Evolutionary conservation across 2,113 vertebrate species (phyloP).

Genomic region (Tenebrosternarchus preto): DNA sequence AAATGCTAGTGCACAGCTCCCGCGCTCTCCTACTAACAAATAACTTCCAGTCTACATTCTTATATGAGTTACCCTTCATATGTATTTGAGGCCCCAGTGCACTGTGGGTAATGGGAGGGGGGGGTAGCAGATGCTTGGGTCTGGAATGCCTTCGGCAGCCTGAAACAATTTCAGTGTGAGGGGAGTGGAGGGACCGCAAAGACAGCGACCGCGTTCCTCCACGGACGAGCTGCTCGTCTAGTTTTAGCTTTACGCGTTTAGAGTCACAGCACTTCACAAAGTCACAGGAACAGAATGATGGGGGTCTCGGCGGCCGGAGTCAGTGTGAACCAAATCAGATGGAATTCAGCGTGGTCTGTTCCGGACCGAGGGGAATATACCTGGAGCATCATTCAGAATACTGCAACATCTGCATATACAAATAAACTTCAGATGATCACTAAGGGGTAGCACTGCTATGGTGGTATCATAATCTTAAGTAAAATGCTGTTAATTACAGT

Average conservation of each 20-base stretch:
- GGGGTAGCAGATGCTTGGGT: constrained; percentile 50
- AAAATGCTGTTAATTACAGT: constrained; percentile 32
- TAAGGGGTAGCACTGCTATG: constrained; percentile 21
- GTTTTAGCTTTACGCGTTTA: constrained; percentile 13
- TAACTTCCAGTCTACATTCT: background rate
- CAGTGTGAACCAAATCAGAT: background rate
- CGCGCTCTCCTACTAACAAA: background rate
- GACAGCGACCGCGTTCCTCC: background rate
- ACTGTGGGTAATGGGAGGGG: constrained; percentile 42
- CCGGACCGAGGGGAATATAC: background rate
- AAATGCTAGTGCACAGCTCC: background rate
- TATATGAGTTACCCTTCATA: constrained; percentile 31
- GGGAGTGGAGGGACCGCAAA: constrained; percentile 25
- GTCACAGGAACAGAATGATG: background rate
- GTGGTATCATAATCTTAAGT: background rate
- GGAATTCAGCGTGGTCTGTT: no score
- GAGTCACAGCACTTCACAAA: background rate
- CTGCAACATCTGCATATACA: background rate
- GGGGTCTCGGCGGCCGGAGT: background rate
- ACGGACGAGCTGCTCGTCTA: background rate
- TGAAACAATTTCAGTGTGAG: constrained; percentile 57
- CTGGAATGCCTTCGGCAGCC: constrained; percentile 56
- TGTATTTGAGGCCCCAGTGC: constrained; percentile 42
- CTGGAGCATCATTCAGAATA: background rate
- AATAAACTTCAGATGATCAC: constrained; percentile 5